Evolutionary conservation across 1,140 invertebrate species (phyloP).

Genomic region (Ectropis grisescens): DNA sequence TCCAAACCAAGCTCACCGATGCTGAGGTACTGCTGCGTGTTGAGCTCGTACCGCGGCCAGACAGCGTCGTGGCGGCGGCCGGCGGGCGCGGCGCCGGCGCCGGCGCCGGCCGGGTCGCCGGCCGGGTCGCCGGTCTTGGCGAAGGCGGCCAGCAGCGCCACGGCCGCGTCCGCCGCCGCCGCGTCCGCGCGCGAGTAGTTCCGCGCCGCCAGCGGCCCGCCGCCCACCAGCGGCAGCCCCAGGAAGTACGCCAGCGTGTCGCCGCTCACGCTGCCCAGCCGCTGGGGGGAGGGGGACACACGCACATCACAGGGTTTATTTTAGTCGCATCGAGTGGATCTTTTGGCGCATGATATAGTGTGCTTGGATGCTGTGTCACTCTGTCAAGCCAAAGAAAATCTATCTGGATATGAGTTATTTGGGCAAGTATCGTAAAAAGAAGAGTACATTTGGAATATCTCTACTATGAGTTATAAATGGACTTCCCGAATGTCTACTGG

Average conservation of each 20-base stretch:
- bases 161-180: slow-evolving; percentile 80
- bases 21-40: slow-evolving; percentile 82
- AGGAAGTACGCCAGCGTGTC: slow-evolving; percentile 91
- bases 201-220: slow-evolving; percentile 70
- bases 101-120: slow-evolving; percentile 23
- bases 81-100: slow-evolving; percentile 22
- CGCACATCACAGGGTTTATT: too few relatives aligned
- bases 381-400: too few relatives aligned
- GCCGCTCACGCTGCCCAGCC: slow-evolving; percentile 84
- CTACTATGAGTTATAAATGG: too few relatives aligned
- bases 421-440: too few relatives aligned
- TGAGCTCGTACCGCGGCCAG: slow-evolving; percentile 82
- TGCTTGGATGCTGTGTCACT: too few relatives aligned
- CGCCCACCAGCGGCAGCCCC: slow-evolving; percentile 83
- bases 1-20: slow-evolving; percentile 74
- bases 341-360: too few relatives aligned
- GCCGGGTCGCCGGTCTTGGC: slow-evolving; percentile 82
- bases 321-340: too few relatives aligned
- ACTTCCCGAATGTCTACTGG: too few relatives aligned
- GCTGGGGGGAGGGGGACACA: slow-evolving; percentile 65
- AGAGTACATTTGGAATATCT: too few relatives aligned
- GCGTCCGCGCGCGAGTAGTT: slow-evolving; percentile 85
- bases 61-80: slow-evolving; percentile 70
- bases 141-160: slow-evolving; percentile 82
- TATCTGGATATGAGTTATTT: too few relatives aligned